Evolutionary conservation across 2,888 invertebrate genomes (phyloP).

Genomic region (Macrophya alboannulata): DNA sequence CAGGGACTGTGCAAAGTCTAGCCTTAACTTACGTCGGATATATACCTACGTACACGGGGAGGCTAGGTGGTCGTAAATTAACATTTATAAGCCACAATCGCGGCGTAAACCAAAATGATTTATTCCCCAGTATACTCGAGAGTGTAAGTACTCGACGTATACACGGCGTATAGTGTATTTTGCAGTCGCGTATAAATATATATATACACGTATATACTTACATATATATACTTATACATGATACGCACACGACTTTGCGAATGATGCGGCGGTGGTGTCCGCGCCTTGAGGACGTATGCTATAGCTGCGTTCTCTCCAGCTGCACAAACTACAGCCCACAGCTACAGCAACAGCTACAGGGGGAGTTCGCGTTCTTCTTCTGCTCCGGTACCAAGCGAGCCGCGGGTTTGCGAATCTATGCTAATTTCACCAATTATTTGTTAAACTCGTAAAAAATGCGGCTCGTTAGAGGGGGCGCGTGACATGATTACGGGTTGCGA

Average conservation of each 20-base stretch:
- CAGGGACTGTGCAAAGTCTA: neutral
- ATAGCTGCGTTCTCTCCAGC: conserved; percentile 6
- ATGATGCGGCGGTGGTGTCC: conserved; percentile 4
- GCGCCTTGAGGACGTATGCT: neutral
- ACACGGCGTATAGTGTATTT: neutral
- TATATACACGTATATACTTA: neutral
- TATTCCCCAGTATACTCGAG: conserved; percentile 19
- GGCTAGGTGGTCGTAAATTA: conserved; percentile 43
- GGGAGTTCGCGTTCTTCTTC: neutral
- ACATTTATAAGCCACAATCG: conserved; percentile 52
- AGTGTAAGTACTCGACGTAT: neutral
- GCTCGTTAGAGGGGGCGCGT: conserved; percentile 70
- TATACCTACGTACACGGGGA: too few relatives aligned
- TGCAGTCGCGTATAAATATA: neutral
- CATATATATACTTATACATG: neutral
- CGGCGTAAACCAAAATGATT: conserved; percentile 50
- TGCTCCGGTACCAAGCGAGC: neutral
- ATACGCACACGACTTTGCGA: neutral
- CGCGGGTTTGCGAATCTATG: conserved; percentile 72
- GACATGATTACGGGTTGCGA: conserved; percentile 52
- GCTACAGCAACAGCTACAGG: neutral
- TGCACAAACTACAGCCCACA: neutral
- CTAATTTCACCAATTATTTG: conserved; percentile 77
- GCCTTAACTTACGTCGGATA: neutral
- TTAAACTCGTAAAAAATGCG: conserved; percentile 75